phyloP scores from a whole-genome alignment of 2,113 vertebrate species.

The Aspiorhynchus laticeps region DNA sequence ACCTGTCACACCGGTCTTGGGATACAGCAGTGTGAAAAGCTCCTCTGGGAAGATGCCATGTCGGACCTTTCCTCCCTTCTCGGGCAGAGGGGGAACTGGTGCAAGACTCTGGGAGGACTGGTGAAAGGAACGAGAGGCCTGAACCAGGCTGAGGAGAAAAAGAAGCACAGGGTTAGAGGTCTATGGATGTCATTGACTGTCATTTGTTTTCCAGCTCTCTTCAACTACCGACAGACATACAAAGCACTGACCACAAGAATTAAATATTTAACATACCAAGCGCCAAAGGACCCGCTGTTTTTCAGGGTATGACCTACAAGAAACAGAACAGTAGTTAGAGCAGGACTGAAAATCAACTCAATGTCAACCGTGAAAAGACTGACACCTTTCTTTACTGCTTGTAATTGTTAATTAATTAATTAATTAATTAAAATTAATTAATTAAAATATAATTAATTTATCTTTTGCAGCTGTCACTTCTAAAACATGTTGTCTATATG shows the following conservation, averaged over 20 bases:
- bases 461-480: not conserved
- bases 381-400: not conserved
- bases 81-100: constrained; percentile 88
- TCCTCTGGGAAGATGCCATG: constrained; percentile 92
- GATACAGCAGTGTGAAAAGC: constrained; percentile 93
- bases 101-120: constrained; percentile 78
- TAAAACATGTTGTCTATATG: not conserved
- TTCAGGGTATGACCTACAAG: constrained; percentile 78
- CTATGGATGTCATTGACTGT: not conserved
- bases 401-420: too few species aligned
- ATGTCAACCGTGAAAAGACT: too few species aligned
- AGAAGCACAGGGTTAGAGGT: not conserved
- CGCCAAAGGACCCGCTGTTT: constrained; percentile 75
- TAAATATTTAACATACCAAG: constrained; percentile 75
- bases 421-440: too few species aligned
- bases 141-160: constrained; percentile 74
- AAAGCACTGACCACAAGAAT: not conserved
- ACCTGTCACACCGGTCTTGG: constrained; percentile 98
- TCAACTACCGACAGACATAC: not conserved
- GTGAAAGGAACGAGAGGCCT: constrained; percentile 81
- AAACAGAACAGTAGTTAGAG: constrained; percentile 15
- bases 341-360: not conserved
- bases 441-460: too few species aligned
- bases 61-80: constrained; percentile 90
- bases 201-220: not conserved